Conservation (phyloP, 2,113 vertebrate genomes). For the Struthidea cinerea region DNA sequence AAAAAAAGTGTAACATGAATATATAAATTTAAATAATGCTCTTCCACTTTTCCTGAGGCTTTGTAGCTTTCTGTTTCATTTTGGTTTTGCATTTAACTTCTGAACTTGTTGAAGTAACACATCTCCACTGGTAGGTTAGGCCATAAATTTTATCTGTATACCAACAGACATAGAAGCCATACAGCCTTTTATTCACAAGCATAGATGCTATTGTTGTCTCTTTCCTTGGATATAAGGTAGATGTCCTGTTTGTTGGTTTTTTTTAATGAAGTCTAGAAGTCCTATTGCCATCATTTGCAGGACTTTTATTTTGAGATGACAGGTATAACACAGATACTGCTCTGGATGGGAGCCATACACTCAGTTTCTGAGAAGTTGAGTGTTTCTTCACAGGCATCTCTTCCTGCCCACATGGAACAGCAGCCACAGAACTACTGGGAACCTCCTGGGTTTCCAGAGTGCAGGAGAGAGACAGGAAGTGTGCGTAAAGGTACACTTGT, state of each 20-base stretch:
- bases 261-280: not conserved
- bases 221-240: not conserved
- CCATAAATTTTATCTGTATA: not conserved
- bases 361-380: not conserved
- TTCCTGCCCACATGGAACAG: not conserved
- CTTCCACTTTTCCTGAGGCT: not conserved
- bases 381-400: not conserved
- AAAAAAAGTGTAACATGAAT: not conserved
- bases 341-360: not conserved
- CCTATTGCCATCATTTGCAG: not conserved
- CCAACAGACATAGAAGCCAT: not conserved
- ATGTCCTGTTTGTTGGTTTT: not conserved
- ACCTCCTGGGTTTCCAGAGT: not conserved
- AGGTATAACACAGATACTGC: not conserved
- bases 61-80: not conserved
- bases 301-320: not conserved
- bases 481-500: not conserved
- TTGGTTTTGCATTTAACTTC: not conserved
- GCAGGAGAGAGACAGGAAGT: not conserved
- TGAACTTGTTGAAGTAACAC: not conserved
- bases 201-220: not conserved
- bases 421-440: not conserved
- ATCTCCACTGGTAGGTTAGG: not conserved
- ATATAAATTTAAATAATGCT: not conserved
- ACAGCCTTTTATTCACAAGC: not conserved